Evolutionary conservation across 2,888 invertebrate species (phyloP), one percentile per base, ranked within the genome.

Genomic region (Oxytorus armatus): DNA sequence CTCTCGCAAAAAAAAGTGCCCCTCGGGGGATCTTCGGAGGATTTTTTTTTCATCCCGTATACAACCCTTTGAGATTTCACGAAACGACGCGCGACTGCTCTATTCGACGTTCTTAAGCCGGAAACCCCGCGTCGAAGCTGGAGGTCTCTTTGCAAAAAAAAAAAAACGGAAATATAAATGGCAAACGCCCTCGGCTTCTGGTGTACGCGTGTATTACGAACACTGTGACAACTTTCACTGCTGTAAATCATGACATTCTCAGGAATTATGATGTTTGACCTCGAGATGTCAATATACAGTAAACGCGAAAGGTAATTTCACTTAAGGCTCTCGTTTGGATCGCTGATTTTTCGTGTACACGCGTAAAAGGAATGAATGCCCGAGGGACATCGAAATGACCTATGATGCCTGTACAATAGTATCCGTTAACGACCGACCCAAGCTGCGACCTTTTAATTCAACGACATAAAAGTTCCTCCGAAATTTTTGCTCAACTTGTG

Each of bases 51-150:
- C 11, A 3, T 11, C 7, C 16, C 10, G 5, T 36, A 5, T 10
- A 36, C 55, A 83, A 82, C 83, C 80, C 80, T 77, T 80, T 80
- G 66, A 82, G 80, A 74, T 59, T 61, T 68, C 63, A 69, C 70
- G 74, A 70, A 51, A 53, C 53, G 61, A 66, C 69, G 68, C 63
- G 14, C n/a, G 55, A 70, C 66, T 73, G 79, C 76, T 73, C 68
- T 73, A 74, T 78, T 65, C 53, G 73, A 25, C 57, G 49, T 25
- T 66, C 70, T 51, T 77, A 79, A 82, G 79, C 82, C 79, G 76
- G 79, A 81, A 79, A 80, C 80, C 29, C 51, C 14, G 51, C 18
- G 14, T 23, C 53, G 33, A 49, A 36, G 18, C 16, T n/a, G n/a
- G n/a, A 53, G 74, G 57, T 57, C 63, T 72, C 33, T 72, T 61